Evolutionary conservation across 2,888 invertebrate species (phyloP).

Genomic region (Mechanitis messenoides): DNA sequence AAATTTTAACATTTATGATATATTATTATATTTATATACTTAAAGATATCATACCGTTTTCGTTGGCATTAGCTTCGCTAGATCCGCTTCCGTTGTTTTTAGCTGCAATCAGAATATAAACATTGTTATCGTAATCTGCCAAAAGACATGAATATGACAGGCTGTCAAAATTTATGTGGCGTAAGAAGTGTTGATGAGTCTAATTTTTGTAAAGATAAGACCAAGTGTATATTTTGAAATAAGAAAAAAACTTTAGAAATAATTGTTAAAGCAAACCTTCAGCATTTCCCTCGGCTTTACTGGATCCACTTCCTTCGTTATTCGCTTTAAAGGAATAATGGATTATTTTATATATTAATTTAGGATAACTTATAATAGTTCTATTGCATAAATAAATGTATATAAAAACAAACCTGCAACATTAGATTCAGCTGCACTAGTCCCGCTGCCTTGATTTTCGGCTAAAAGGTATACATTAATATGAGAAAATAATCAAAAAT

Average conservation of each 20-base stretch:
- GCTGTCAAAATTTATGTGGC: no score
- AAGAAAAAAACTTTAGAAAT: neutral
- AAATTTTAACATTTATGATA: no score
- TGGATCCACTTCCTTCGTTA: constrained; percentile 1
- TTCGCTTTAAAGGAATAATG: neutral
- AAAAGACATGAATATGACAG: no score
- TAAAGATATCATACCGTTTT: neutral
- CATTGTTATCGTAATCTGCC: neutral
- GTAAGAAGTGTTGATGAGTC: no score
- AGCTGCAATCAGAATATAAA: constrained; percentile 1
- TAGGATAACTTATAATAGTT: no score
- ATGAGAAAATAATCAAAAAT: neutral
- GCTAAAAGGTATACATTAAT: no score
- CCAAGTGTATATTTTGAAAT: no score
- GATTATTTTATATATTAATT: neutral
- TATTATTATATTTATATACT: no score
- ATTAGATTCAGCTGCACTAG: neutral
- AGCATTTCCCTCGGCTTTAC: constrained; percentile 8
- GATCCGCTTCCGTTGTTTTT: constrained; percentile 6
- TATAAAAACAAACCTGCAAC: neutral
- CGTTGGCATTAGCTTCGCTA: neutral
- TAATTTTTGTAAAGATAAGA: no score
- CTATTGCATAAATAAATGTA: neutral
- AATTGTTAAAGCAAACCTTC: neutral
- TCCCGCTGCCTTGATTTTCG: neutral